Evolutionary conservation across 2,888 invertebrate genomes (phyloP).

Genomic region (Prosapia bicincta): DNA sequence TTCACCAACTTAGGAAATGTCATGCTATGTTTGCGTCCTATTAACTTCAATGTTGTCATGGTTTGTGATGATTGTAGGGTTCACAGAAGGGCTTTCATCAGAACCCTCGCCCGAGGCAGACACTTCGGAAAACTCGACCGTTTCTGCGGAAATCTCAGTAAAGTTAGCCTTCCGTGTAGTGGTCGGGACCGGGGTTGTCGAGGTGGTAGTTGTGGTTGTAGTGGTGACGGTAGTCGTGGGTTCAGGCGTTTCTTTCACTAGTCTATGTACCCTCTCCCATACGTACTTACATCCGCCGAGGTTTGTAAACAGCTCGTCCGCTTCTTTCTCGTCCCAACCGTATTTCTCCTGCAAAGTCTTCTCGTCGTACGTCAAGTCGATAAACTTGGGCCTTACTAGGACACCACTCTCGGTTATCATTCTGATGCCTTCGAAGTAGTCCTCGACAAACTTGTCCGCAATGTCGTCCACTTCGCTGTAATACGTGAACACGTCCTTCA

Average conservation of each 20-base stretch:
- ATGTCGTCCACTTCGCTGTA: conserved; percentile 8
- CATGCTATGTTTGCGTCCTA: too few species aligned
- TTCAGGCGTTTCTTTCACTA: not conserved
- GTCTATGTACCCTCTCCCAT: not conserved
- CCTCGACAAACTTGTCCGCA: conserved; percentile 4
- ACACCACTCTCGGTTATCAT: not conserved
- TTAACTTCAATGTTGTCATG: too few species aligned
- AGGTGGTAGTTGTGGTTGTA: not conserved
- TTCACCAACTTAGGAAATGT: too few species aligned
- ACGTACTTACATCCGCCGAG: not conserved
- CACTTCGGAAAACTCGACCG: not conserved
- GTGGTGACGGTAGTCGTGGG: not conserved
- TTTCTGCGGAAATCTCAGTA: not conserved
- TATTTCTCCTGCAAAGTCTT: not conserved
- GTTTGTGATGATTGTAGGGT: too few species aligned
- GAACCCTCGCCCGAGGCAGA: not conserved
- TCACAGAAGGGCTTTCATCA: too few species aligned
- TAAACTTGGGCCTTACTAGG: not conserved
- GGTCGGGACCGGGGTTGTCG: not conserved
- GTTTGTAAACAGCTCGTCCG: not conserved
- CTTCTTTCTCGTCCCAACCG: not conserved
- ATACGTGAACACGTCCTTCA: not conserved
- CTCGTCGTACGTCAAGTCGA: not conserved
- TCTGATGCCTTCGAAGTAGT: conserved; percentile 5
- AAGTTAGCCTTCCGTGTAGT: not conserved